These are phyloP conservation scores for Chaetoderma sp. DNA, from an alignment of 2,888 invertebrate species.

Conservation along the genomic window DNA sequence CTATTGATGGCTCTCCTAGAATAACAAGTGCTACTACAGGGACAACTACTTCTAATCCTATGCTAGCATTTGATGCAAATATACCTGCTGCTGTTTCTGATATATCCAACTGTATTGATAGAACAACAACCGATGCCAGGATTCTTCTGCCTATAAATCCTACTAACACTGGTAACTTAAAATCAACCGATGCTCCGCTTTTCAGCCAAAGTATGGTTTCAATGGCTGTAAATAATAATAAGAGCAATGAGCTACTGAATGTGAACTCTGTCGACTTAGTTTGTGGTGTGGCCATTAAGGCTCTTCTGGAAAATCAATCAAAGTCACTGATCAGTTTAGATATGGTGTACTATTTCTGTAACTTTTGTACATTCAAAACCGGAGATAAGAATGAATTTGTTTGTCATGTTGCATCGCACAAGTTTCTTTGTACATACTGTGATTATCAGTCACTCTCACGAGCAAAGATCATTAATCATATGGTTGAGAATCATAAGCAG, in stretches of 20 bases:
- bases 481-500: not conserved
- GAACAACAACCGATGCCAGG: no score
- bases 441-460: conserved; percentile 1
- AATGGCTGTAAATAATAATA: no score
- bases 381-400: conserved; percentile 6
- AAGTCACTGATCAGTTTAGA: not conserved
- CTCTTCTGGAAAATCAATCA: not conserved
- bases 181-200: no score
- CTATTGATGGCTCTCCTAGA: no score
- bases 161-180: no score
- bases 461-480: conserved; percentile 6
- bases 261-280: not conserved
- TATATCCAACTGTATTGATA: no score
- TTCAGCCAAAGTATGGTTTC: no score
- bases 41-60: no score
- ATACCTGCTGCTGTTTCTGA: no score
- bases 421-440: conserved; percentile 12
- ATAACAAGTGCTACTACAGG: no score
- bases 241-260: not conserved
- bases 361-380: conserved; percentile 15
- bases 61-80: no score
- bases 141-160: no score
- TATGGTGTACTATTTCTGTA: conserved; percentile 11
- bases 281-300: conserved; percentile 2
- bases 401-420: conserved; percentile 2